Evolutionary conservation across 2,113 vertebrate species (phyloP).

Genomic region (Larimichthys crocea): DNA sequence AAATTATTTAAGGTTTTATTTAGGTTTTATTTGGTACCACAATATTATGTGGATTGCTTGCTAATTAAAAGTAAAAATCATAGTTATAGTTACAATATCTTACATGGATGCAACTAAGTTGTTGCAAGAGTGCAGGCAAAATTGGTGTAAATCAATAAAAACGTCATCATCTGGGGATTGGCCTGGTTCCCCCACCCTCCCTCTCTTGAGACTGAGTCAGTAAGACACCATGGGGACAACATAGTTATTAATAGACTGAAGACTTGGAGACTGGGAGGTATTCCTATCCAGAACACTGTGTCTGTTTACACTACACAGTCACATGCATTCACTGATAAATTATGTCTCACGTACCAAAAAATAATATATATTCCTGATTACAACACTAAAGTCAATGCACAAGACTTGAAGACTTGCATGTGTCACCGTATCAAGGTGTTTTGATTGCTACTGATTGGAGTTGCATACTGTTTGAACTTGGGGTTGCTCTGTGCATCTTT

Average conservation of each 20-base stretch:
- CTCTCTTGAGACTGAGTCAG: slow-evolving; percentile 22
- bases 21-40: too few relatives aligned
- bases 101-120: background rate
- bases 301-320: slow-evolving; percentile 41
- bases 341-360: background rate
- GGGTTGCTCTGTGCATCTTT: background rate
- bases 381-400: slow-evolving; percentile 1
- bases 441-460: background rate
- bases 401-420: background rate
- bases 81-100: too few relatives aligned
- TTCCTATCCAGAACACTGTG: slow-evolving; percentile 46
- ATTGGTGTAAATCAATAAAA: slow-evolving; percentile 19
- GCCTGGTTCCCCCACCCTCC: background rate
- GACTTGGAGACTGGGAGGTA: slow-evolving; percentile 48
- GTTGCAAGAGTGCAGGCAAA: background rate
- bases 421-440: background rate
- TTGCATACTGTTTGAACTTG: background rate
- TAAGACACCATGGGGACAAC: slow-evolving; percentile 45
- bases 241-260: slow-evolving; percentile 66
- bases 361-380: background rate
- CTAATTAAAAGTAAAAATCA: background rate
- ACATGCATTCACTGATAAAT: background rate
- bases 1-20: too few relatives aligned
- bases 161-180: background rate
- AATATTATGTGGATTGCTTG: background rate